Base-by-base conservation (phyloP, 92 coral and sea anemone species). In the Paramuricea clavata region DNA sequence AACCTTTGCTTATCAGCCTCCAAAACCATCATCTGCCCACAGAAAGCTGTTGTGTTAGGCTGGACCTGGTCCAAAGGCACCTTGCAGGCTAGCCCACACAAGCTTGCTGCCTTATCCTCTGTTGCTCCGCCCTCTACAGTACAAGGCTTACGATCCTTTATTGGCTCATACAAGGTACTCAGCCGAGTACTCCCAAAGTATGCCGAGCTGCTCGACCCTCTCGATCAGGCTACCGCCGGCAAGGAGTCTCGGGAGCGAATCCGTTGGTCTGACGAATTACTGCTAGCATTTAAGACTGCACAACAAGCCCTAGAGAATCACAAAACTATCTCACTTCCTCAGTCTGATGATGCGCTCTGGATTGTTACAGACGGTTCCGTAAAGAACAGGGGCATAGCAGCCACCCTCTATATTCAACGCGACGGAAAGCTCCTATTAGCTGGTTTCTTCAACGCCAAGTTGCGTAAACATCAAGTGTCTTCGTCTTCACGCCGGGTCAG, bases 281-380 rank as follows among this genome's bases (percentile, higher is more conserved):
- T 73, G 47, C 11, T 67, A n/a, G 79, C 87, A 34, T 83, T 81
- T 79, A n/a, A 69, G 0, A 27, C 32, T 2, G 78, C 89, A 12
- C 1, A 77, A 27, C 61, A 75, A 32, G 73, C 80, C 22, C 75
- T 88, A 21, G 44, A 41, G 15, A 42, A 74, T 75, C 78, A 74
- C 88, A 2, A 25, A 62, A 62, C 83, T 74, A 86, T 76, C 69
- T 22, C 62, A 1, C 33, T 81, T 32, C 80, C 84, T 57, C 87
- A 81, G 36, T 54, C 78, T 28, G 6, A 36, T 4, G 87, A 69
- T 23, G 70, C 69, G 25, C 76, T 50, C 28, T 54, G 81, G 79
- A 68, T 74, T 25, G 79, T 88, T 49, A 84, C 89, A 32, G 92
- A 89, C 35, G 92, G 92, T 49, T 76, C 85, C 28, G 81, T 89